Conservation (phyloP, 2,888 invertebrate genomes). For the Thyatira batis region DNA sequence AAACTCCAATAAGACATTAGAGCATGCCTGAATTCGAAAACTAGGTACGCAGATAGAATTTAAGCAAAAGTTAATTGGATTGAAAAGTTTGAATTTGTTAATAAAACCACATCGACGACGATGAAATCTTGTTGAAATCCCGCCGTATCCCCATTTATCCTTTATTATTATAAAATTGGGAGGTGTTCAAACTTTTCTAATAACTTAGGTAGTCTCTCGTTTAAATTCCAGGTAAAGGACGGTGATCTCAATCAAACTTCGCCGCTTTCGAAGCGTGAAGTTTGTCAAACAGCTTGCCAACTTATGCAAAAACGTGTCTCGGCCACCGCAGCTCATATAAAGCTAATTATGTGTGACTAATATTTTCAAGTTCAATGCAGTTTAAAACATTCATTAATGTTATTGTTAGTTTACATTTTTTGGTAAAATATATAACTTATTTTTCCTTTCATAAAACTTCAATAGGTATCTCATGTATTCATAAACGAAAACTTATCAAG, state of each 20-base stretch:
- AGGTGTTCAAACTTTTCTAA: constrained; percentile 61
- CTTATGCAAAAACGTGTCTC: constrained; percentile 43
- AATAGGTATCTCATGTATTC: not conserved
- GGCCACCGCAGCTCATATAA: not conserved
- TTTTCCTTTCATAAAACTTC: too few species aligned
- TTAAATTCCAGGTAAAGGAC: constrained; percentile 65
- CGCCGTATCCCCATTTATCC: constrained; percentile 40
- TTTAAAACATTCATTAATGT: not conserved
- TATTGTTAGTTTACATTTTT: not conserved
- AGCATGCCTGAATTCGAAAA: too few species aligned
- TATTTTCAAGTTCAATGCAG: constrained; percentile 8
- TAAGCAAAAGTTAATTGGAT: constrained; percentile 16
- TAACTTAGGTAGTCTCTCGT: constrained; percentile 58
- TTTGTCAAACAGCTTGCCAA: constrained; percentile 55
- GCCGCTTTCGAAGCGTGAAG: constrained; percentile 48
- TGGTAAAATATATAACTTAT: too few species aligned
- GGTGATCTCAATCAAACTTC: constrained; percentile 72
- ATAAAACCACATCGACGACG: constrained; percentile 38
- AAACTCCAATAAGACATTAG: too few species aligned
- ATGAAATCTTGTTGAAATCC: constrained; percentile 13
- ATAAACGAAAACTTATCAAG: not conserved
- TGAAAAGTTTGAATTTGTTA: constrained; percentile 39
- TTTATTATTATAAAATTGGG: constrained; percentile 63
- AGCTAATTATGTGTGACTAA: constrained; percentile 30
- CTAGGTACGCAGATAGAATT: constrained; percentile 26